Conservation (phyloP, 1,140 invertebrate genomes). For the Venustaconcha ellipsiformis region DNA sequence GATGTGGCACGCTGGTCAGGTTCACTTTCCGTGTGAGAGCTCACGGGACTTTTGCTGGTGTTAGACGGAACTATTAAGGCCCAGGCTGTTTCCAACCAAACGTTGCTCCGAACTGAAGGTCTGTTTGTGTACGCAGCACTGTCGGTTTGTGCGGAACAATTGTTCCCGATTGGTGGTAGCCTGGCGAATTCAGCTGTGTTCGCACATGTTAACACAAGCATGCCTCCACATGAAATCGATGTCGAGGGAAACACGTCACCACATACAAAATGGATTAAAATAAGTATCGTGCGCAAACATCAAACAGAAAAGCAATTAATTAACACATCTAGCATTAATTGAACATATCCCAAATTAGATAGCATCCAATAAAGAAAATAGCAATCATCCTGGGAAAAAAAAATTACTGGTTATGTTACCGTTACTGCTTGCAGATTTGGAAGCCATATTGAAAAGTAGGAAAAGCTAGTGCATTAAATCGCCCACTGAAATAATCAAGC, state of each 20-base stretch:
- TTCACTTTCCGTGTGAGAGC: slow-evolving; percentile 18
- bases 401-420: slow-evolving; percentile 33
- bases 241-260: slow-evolving; percentile 41
- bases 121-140: slow-evolving; percentile 38
- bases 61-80: slow-evolving; percentile 28
- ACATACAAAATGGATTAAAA: slow-evolving; percentile 25
- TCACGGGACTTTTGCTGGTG: slow-evolving; percentile 18
- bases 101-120: slow-evolving; percentile 40
- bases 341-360: slow-evolving; percentile 28
- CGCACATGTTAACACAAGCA: slow-evolving; percentile 60
- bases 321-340: slow-evolving; percentile 12
- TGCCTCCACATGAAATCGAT: slow-evolving; percentile 56
- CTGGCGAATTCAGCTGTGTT: slow-evolving; percentile 33
- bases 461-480: slow-evolving; percentile 33
- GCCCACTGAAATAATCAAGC: slow-evolving; percentile 33
- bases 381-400: slow-evolving; percentile 44
- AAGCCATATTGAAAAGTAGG: slow-evolving; percentile 62
- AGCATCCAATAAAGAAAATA: slow-evolving; percentile 30
- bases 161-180: slow-evolving; percentile 46
- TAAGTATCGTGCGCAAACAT: slow-evolving; percentile 12
- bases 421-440: slow-evolving; percentile 48
- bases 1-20: slow-evolving; percentile 14
- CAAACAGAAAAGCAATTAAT: slow-evolving; percentile 16
- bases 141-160: slow-evolving; percentile 34
- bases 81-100: slow-evolving; percentile 42